A percentile compares a stretch with the other conserved stretches of the same genome.
These are phyloP conservation scores for Rosalia funebris DNA, from an alignment of 2,888 invertebrate species.

Conservation along the genomic window DNA sequence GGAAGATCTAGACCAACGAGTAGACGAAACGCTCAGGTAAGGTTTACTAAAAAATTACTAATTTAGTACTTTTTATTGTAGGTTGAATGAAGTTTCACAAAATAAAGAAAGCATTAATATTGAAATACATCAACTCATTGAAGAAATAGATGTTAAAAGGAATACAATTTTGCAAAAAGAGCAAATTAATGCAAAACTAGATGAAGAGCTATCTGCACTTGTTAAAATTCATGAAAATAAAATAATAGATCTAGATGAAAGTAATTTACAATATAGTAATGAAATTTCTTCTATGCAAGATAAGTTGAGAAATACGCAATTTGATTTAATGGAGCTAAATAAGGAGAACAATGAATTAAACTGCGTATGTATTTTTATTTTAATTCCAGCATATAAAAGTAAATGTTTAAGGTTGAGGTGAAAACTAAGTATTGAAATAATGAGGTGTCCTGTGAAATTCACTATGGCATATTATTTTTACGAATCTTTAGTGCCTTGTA, in stretches of 20 bases:
- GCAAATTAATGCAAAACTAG: conserved; percentile 1
- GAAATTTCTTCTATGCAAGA: neutral
- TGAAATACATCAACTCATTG: neutral
- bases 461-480: too few relatives aligned
- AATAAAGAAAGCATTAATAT: conserved; percentile 3
- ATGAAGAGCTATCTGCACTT: neutral
- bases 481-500: too few relatives aligned
- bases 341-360: conserved; percentile 1
- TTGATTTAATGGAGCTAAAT: neutral
- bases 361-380: neutral
- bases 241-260: neutral
- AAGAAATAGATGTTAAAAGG: neutral
- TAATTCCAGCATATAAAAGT: neutral
- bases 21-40: too few relatives aligned
- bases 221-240: neutral
- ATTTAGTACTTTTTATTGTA: too few relatives aligned
- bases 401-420: too few relatives aligned
- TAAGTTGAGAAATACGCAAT: neutral
- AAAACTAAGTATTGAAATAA: too few relatives aligned
- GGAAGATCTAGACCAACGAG: too few relatives aligned
- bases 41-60: too few relatives aligned
- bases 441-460: too few relatives aligned
- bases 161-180: neutral
- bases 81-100: neutral
- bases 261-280: neutral